phyloP scores from a whole-genome alignment of 2,113 vertebrate genomes.

The Centropristis striata region DNA sequence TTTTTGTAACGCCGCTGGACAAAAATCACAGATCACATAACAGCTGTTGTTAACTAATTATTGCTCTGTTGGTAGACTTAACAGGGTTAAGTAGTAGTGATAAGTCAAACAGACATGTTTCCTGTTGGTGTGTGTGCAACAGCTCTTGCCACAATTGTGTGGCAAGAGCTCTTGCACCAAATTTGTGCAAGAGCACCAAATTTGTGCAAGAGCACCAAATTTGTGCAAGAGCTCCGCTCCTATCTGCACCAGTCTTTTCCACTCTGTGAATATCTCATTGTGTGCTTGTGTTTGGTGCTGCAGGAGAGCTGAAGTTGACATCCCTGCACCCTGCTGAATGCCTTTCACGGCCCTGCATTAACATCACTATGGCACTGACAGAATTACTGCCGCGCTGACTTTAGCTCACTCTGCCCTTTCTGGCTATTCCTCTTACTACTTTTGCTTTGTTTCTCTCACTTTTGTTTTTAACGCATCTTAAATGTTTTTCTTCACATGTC shows the following conservation, averaged over 20 bases:
- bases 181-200: background rate
- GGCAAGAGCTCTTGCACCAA: background rate
- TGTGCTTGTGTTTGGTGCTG: conserved; percentile 69
- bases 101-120: background rate
- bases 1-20: background rate
- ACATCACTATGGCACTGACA: conserved; percentile 84
- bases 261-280: conserved; percentile 58
- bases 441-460: conserved; percentile 15
- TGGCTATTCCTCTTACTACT: conserved; percentile 6
- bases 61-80: background rate
- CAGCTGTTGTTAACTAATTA: background rate
- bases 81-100: background rate
- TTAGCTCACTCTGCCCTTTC: conserved; percentile 63
- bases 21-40: background rate
- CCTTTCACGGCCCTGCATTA: conserved; percentile 81
- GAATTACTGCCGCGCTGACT: conserved; percentile 81
- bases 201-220: background rate
- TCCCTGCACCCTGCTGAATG: conserved; percentile 79
- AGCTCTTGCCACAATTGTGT: background rate
- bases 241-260: conserved; percentile 28
- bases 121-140: background rate
- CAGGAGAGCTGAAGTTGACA: conserved; percentile 71
- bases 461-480: conserved; percentile 1
- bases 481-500: background rate
- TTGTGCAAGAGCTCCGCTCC: conserved; percentile 6